phyloP scores from a whole-genome alignment of 2,797 vertebrate genomes.

The Thamnophis elegans region DNA sequence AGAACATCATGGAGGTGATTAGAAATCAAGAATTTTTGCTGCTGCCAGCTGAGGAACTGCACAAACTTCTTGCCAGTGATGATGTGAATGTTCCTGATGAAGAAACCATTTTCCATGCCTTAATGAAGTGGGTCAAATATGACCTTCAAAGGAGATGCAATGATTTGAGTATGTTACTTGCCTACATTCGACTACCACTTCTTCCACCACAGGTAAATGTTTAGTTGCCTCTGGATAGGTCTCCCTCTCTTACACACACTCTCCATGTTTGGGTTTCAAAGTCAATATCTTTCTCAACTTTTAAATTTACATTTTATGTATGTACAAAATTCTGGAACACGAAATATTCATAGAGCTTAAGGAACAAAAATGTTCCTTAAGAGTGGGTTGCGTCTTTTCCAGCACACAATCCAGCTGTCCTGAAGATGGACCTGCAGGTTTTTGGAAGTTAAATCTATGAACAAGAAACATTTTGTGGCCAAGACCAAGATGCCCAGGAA shows the following conservation, averaged over 20 bases:
- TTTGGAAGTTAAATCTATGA: neutral
- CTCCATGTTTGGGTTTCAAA: neutral
- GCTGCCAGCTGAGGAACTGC: slow-evolving; percentile 75
- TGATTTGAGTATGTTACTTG: slow-evolving; percentile 76
- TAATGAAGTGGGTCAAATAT: slow-evolving; percentile 81
- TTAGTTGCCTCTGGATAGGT: neutral
- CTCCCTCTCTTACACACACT: neutral
- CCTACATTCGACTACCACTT: slow-evolving; percentile 76
- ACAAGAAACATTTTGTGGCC: neutral
- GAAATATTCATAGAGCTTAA: neutral
- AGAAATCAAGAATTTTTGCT: slow-evolving; percentile 81
- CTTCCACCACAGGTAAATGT: slow-evolving; percentile 77
- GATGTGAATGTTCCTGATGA: slow-evolving; percentile 81
- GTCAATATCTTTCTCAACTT: neutral
- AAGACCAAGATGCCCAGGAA: too few species aligned
- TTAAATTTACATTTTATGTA: neutral
- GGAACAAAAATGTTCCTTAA: neutral
- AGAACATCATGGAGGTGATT: slow-evolving; percentile 81
- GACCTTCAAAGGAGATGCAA: slow-evolving; percentile 72
- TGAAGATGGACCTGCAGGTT: neutral
- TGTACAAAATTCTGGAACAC: neutral
- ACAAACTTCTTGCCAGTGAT: slow-evolving; percentile 78
- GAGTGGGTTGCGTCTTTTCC: neutral
- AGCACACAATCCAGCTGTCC: neutral
- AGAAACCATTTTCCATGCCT: slow-evolving; percentile 78